Evolutionary conservation across 2,888 invertebrate species (phyloP).

Genomic region (Scaptomyza flava): DNA sequence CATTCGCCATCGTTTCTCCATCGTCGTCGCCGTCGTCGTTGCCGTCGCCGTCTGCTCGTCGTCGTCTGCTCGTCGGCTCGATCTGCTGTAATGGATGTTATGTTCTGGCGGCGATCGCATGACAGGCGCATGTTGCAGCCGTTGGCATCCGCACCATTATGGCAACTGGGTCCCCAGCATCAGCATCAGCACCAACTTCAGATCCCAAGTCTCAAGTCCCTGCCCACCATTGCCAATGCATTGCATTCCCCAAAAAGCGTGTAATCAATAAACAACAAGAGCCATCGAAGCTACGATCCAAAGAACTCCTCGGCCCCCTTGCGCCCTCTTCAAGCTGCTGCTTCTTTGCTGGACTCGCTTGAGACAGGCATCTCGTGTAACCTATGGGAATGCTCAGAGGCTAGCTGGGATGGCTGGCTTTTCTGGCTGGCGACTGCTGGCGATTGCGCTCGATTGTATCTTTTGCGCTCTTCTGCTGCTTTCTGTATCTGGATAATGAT

Average conservation of each 20-base stretch:
- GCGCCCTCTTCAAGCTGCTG: slow-evolving; percentile 45
- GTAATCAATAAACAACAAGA: slow-evolving; percentile 83
- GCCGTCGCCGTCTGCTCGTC: slow-evolving; percentile 30
- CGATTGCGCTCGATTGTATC: slow-evolving; percentile 78
- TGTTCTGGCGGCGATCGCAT: slow-evolving; percentile 81
- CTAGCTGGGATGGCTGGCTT: slow-evolving; percentile 20
- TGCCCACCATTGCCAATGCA: slow-evolving; percentile 64
- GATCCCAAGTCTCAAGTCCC: slow-evolving; percentile 7
- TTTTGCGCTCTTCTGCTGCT: slow-evolving; percentile 54
- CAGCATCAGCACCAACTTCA: slow-evolving; percentile 7
- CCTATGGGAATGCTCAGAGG: slow-evolving; percentile 72
- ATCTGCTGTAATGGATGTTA: slow-evolving; percentile 79
- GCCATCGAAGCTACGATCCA: slow-evolving; percentile 74
- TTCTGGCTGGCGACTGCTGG: slow-evolving; percentile 36
- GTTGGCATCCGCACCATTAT: slow-evolving; percentile 81
- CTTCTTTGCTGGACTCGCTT: slow-evolving; percentile 32
- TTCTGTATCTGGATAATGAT: slow-evolving; percentile 82
- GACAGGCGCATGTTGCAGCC: slow-evolving; percentile 81
- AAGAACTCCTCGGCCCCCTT: slow-evolving; percentile 18
- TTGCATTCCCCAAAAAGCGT: slow-evolving; percentile 82
- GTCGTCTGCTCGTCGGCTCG: slow-evolving; percentile 15
- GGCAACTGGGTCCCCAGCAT: slow-evolving; percentile 52
- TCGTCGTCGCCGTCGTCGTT: slow-evolving; percentile 14
- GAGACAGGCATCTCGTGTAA: slow-evolving; percentile 69
- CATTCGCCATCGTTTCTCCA: slow-evolving; percentile 43